Percentiles rank a stretch among this genome's conserved stretches.
These are phyloP conservation scores for Falco rusticolus DNA, from an alignment of 2,797 vertebrate genomes.

Conservation along the genomic window DNA sequence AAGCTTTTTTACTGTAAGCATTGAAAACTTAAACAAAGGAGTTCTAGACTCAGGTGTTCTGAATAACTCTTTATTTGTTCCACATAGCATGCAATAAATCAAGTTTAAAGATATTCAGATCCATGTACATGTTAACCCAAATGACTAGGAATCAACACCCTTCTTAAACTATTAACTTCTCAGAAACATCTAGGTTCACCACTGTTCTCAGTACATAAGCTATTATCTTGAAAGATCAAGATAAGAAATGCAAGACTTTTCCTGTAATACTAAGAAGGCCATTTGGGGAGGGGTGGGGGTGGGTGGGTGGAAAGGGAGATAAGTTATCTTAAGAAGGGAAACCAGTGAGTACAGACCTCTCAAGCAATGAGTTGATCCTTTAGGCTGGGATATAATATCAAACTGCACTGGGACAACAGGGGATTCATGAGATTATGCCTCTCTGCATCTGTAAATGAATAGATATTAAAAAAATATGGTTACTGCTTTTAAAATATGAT, in stretches of 20 bases:
- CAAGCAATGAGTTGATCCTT: neutral
- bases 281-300: neutral
- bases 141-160: neutral
- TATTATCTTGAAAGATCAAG: neutral
- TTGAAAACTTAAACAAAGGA: neutral
- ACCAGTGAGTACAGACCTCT: neutral
- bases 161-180: neutral
- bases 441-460: slow-evolving; percentile 29
- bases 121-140: neutral
- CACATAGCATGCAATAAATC: neutral
- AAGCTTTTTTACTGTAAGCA: neutral
- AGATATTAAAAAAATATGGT: slow-evolving; percentile 57
- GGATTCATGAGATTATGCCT: neutral
- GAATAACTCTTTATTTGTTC: neutral
- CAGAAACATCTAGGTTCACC: neutral
- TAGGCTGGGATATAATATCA: neutral
- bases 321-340: neutral
- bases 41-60: neutral
- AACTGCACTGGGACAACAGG: neutral
- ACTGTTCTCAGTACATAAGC: neutral
- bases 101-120: neutral
- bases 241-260: neutral
- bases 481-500: slow-evolving; percentile 57
- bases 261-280: neutral
- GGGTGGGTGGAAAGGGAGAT: neutral